Conservation (phyloP, 2,797 vertebrate genomes). For the Tauraco hartlaubi region DNA sequence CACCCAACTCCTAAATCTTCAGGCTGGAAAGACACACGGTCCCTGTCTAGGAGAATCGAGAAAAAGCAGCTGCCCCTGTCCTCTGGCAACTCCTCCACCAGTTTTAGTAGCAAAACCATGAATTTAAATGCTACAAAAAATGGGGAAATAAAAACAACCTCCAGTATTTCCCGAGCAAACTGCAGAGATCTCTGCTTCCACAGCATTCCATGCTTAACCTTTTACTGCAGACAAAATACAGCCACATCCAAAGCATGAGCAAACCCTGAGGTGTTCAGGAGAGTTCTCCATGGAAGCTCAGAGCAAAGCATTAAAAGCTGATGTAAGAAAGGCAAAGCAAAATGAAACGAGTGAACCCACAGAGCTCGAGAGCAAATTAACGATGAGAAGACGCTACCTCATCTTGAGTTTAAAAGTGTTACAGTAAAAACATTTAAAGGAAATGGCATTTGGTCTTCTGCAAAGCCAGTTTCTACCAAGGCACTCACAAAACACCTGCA, state of each 20-base stretch:
- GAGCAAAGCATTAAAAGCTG: neutral
- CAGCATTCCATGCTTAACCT: neutral
- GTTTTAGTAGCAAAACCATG: neutral
- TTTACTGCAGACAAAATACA: neutral
- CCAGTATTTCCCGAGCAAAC: neutral
- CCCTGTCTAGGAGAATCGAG: neutral
- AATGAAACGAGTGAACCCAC: accelerated
- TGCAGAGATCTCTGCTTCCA: neutral
- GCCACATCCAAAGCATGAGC: neutral
- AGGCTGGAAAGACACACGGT: neutral
- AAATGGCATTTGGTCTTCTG: neutral
- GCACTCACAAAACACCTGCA: neutral
- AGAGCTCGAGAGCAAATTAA: neutral
- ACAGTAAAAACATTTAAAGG: neutral
- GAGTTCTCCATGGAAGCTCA: neutral
- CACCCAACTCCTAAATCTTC: neutral
- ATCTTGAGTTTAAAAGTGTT: neutral
- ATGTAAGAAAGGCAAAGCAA: neutral
- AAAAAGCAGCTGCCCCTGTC: neutral
- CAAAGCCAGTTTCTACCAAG: neutral
- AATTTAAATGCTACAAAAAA: neutral
- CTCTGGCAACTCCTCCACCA: neutral
- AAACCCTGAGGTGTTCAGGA: neutral
- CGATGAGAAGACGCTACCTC: neutral
- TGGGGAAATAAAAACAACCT: neutral